A percentile compares a stretch with the other conserved stretches of the same genome.
phyloP scores from a whole-genome alignment of 30 jellyfish, hydroid and myxozoan genomes.

The Haliclystus octoradiatus region DNA sequence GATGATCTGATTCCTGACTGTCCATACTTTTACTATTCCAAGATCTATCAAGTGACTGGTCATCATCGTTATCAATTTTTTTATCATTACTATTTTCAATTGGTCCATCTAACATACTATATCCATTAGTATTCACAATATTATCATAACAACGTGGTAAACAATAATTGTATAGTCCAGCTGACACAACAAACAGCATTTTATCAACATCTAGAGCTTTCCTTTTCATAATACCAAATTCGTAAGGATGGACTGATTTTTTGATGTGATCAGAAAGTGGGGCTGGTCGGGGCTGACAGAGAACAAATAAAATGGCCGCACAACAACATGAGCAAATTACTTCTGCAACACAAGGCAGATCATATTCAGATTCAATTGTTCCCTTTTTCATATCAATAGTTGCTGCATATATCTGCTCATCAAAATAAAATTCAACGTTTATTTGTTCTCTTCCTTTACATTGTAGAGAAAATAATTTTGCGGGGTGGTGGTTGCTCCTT shows the following conservation, averaged over 20 bases:
- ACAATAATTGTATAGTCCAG: slow-evolving; percentile 47
- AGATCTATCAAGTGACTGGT: not conserved
- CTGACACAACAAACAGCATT: slow-evolving; percentile 28
- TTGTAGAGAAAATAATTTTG: not conserved
- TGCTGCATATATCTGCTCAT: slow-evolving; percentile 5
- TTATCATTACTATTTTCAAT: not conserved
- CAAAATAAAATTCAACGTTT: not conserved
- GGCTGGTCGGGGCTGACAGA: slow-evolving; percentile 69
- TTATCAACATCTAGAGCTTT: slow-evolving; percentile 29
- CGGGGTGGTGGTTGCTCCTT: not conserved
- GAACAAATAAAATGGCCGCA: slow-evolving; percentile 44
- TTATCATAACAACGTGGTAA: slow-evolving; percentile 26
- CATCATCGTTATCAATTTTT: not conserved
- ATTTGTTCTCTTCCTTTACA: not conserved
- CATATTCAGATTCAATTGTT: slow-evolving; percentile 15
- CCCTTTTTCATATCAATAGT: slow-evolving; percentile 36
- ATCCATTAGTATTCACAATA: not conserved
- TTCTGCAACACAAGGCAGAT: slow-evolving; percentile 41
- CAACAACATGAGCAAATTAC: slow-evolving; percentile 23
- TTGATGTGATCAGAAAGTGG: slow-evolving; percentile 31
- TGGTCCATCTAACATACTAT: not conserved
- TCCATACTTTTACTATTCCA: not conserved
- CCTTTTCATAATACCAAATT: slow-evolving; percentile 4
- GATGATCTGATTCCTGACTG: not conserved
- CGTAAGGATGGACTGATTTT: slow-evolving; percentile 19